A percentile compares a stretch with the other conserved stretches of the same genome.
phyloP scores from a whole-genome alignment of 2,888 invertebrate species.

The Catocala sponsa region DNA sequence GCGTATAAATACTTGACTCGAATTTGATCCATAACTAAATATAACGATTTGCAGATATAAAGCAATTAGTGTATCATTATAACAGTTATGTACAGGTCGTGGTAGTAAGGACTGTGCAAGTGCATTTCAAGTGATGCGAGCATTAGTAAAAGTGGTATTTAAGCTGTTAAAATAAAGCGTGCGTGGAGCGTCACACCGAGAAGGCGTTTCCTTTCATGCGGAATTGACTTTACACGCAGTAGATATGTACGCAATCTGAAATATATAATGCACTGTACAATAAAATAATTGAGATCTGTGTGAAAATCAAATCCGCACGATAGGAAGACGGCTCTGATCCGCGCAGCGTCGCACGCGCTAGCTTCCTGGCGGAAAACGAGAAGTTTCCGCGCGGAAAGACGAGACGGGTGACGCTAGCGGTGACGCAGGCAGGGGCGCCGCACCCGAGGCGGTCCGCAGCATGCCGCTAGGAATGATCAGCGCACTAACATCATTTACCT shows the following conservation, averaged over 20 bases:
- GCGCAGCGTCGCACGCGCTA: neutral
- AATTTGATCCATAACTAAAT: too few species aligned
- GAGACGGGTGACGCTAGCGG: slow-evolving; percentile 7
- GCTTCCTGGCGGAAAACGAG: neutral
- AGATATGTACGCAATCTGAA: neutral
- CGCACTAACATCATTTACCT: slow-evolving; percentile 91
- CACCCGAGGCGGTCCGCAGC: slow-evolving; percentile 77
- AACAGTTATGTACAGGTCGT: neutral
- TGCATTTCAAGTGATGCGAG: slow-evolving; percentile 15
- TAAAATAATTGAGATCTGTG: neutral
- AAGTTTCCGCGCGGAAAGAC: neutral
- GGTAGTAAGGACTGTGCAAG: slow-evolving; percentile 6
- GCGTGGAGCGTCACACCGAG: slow-evolving; percentile 12
- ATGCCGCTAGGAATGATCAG: slow-evolving; percentile 87
- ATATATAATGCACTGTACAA: neutral
- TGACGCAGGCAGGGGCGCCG: slow-evolving; percentile 59
- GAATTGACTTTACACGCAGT: neutral
- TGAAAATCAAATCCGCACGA: slow-evolving; percentile 7
- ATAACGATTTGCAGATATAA: too few species aligned
- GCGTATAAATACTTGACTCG: too few species aligned
- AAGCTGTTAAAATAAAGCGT: slow-evolving; percentile 22
- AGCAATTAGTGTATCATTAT: too few species aligned
- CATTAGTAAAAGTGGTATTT: slow-evolving; percentile 10
- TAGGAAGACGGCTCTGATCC: slow-evolving; percentile 2
- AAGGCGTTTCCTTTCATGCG: slow-evolving; percentile 6